These are phyloP conservation scores for Oncorhynchus nerka DNA, from an alignment of 2,113 vertebrate species.

Conservation along the genomic window DNA sequence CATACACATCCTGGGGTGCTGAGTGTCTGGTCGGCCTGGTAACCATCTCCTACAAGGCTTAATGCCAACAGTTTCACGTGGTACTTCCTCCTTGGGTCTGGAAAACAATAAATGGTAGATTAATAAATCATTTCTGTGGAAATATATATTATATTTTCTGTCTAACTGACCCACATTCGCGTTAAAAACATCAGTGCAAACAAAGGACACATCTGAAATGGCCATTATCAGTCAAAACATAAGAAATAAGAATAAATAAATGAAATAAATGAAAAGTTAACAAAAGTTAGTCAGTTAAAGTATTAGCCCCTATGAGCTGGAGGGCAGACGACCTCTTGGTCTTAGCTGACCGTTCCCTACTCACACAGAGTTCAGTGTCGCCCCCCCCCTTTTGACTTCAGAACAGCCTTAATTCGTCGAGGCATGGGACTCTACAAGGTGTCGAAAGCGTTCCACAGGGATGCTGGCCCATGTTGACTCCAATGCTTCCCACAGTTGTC, in stretches of 20 bases:
- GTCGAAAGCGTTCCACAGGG: too few species aligned
- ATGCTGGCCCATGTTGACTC: too few species aligned
- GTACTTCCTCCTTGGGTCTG: constrained; percentile 94
- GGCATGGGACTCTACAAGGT: too few species aligned
- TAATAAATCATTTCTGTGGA: not conserved
- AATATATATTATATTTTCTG: not conserved
- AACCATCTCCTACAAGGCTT: constrained; percentile 86
- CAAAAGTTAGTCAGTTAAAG: constrained; percentile 10
- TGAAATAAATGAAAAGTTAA: constrained; percentile 3
- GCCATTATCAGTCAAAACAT: not conserved
- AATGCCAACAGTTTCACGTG: constrained; percentile 90
- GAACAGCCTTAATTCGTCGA: too few species aligned
- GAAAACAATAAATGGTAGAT: constrained; percentile 37
- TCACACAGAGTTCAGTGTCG: constrained; percentile 44
- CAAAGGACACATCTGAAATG: not conserved
- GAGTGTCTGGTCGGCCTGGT: constrained; percentile 91
- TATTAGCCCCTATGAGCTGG: constrained; percentile 8
- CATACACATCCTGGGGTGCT: constrained; percentile 93
- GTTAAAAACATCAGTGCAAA: not conserved
- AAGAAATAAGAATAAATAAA: not conserved
- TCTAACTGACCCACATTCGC: not conserved
- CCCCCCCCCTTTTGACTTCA: not conserved
- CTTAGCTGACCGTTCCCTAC: constrained; percentile 30
- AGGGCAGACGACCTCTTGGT: constrained; percentile 16
- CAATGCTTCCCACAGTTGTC: too few species aligned